phyloP scores from a whole-genome alignment of 2,888 invertebrate species.

The Eupithecia centaureata region DNA sequence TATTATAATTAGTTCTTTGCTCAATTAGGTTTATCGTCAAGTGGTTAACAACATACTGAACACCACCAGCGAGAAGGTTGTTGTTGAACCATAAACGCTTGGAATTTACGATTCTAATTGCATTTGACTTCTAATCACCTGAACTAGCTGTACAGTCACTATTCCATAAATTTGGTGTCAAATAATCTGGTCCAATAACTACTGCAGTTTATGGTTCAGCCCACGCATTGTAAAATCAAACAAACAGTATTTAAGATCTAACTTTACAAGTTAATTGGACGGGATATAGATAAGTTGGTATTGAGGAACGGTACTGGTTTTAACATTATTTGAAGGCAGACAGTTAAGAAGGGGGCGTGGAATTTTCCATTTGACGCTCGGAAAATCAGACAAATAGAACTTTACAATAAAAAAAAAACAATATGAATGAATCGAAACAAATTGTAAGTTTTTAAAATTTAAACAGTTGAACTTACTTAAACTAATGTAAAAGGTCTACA shows the following conservation, averaged over 20 bases:
- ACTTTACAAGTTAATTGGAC: conserved; percentile 57
- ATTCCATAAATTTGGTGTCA: conserved; percentile 31
- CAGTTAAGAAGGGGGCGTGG: neutral
- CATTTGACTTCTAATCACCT: neutral
- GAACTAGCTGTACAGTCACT: conserved; percentile 18
- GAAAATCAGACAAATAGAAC: too few relatives aligned
- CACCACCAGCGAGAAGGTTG: neutral
- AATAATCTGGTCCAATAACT: conserved; percentile 55
- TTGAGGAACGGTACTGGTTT: conserved; percentile 40
- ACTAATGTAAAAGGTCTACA: too few relatives aligned
- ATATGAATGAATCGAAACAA: too few relatives aligned
- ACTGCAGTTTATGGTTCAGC: conserved; percentile 52
- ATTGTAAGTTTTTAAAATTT: too few relatives aligned
- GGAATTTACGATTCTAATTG: neutral
- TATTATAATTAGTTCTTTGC: neutral
- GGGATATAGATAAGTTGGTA: conserved; percentile 38
- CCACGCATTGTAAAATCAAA: conserved; percentile 58
- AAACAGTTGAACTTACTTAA: too few relatives aligned
- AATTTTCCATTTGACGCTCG: neutral
- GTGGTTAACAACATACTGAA: too few relatives aligned
- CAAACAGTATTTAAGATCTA: conserved; percentile 56
- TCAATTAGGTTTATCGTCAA: too few relatives aligned
- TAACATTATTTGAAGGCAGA: conserved; percentile 15
- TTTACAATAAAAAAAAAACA: too few relatives aligned
- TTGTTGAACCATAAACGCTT: neutral